Percentiles rank a stretch among this genome's conserved stretches.
Evolutionary conservation across 2,888 invertebrate species (phyloP).

Genomic region (Lycia hirtaria): DNA sequence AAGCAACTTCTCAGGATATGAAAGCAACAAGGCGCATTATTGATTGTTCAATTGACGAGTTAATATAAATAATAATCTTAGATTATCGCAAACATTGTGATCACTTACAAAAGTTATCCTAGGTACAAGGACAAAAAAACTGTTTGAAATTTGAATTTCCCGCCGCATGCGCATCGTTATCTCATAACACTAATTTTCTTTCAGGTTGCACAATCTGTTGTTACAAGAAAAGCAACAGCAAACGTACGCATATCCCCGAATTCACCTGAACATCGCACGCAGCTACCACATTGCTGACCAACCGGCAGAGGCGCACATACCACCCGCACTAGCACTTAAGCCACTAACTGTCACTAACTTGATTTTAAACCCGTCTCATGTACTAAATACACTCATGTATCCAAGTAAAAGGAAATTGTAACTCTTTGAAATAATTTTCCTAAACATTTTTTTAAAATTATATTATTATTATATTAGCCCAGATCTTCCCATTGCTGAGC

Average conservation of each 20-base stretch:
- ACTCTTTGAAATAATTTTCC: too few relatives aligned
- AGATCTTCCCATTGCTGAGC: too few relatives aligned
- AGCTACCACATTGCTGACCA: slow-evolving; percentile 34
- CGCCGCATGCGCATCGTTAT: neutral
- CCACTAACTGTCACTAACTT: neutral
- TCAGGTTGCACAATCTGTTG: slow-evolving; percentile 21
- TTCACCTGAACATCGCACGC: slow-evolving; percentile 50
- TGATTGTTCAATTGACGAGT: too few relatives aligned
- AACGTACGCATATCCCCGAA: slow-evolving; percentile 27
- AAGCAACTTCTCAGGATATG: too few relatives aligned
- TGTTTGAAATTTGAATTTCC: too few relatives aligned
- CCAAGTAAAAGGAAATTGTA: slow-evolving; percentile 7
- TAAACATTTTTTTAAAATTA: too few relatives aligned
- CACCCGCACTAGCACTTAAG: neutral
- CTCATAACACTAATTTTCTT: neutral
- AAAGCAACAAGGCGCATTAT: too few relatives aligned
- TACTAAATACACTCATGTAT: slow-evolving; percentile 2
- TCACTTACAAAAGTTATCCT: too few relatives aligned
- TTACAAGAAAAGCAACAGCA: slow-evolving; percentile 7
- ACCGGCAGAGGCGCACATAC: slow-evolving; percentile 13
- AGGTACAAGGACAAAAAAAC: too few relatives aligned
- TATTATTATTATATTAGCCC: too few relatives aligned
- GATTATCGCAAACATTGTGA: too few relatives aligned
- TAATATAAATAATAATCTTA: too few relatives aligned
- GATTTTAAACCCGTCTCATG: neutral